phyloP scores from a whole-genome alignment of 2,113 vertebrate species.

The Oophaga pumilio region DNA sequence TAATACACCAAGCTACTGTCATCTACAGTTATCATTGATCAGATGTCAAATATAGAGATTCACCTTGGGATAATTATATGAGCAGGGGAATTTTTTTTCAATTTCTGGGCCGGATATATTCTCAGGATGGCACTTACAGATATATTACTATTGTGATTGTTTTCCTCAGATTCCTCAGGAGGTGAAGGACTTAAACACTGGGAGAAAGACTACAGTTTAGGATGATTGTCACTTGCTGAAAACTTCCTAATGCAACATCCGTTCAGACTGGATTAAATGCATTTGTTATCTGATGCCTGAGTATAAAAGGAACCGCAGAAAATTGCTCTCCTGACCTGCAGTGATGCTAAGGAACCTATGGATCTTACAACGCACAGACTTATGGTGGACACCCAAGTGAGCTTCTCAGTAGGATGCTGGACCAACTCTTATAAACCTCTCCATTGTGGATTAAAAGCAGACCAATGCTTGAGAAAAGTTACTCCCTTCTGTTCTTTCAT shows the following conservation, averaged over 20 bases:
- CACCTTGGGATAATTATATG: neutral
- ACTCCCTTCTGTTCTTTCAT: constrained; percentile 58
- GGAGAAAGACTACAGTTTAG: constrained; percentile 67
- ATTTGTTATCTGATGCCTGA: constrained; percentile 49
- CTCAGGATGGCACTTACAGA: neutral
- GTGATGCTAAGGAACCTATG: constrained; percentile 7
- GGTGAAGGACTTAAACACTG: constrained; percentile 57
- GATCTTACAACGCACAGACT: constrained; percentile 3
- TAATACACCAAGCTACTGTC: constrained; percentile 2
- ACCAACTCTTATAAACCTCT: constrained; percentile 23
- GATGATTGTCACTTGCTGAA: constrained; percentile 63
- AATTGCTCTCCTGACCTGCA: constrained; percentile 46
- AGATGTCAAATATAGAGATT: neutral
- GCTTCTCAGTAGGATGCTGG: constrained; percentile 4
- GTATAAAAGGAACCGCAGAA: constrained; percentile 61
- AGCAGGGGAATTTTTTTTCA: neutral
- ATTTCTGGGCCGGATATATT: neutral
- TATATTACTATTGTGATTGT: constrained; percentile 45
- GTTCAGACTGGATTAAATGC: constrained; percentile 32
- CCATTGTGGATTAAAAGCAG: constrained; percentile 51
- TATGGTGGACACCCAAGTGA: neutral
- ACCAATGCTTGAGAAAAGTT: constrained; percentile 64
- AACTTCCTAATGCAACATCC: constrained; percentile 59
- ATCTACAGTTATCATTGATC: constrained; percentile 21
- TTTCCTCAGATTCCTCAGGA: constrained; percentile 55